Conservation (phyloP, 2,113 vertebrate genomes). For the Drymodes brunneopygia region DNA sequence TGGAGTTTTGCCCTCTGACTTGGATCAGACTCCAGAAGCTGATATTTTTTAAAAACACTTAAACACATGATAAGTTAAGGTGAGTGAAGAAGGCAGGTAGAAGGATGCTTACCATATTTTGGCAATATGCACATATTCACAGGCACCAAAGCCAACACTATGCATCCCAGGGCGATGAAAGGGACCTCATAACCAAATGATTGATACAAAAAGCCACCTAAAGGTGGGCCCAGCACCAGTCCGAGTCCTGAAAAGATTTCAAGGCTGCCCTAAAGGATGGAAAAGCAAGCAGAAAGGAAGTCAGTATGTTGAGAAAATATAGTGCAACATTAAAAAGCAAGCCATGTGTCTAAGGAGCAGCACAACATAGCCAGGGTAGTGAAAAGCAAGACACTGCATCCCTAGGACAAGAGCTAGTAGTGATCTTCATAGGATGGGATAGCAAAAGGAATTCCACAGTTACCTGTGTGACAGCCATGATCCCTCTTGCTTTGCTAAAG, state of each 20-base stretch:
- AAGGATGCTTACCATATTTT: slow-evolving; percentile 76
- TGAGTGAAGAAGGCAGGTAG: neutral
- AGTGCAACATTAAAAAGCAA: neutral
- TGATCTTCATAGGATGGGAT: neutral
- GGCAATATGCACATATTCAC: slow-evolving; percentile 87
- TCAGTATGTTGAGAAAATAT: neutral
- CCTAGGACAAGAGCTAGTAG: neutral
- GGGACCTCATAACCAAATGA: slow-evolving; percentile 89
- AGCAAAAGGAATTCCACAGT: neutral
- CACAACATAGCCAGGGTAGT: neutral
- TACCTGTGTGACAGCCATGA: neutral
- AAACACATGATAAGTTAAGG: neutral
- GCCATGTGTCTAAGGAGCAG: neutral
- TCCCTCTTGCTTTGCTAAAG: neutral
- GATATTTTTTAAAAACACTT: neutral
- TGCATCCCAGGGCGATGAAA: slow-evolving; percentile 84
- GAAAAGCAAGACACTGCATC: neutral
- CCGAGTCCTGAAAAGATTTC: slow-evolving; percentile 91
- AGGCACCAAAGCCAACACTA: slow-evolving; percentile 85
- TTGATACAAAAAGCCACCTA: slow-evolving; percentile 93
- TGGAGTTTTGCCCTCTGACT: neutral
- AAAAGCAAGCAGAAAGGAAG: neutral
- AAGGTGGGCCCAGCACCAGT: slow-evolving; percentile 87
- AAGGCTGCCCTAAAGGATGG: slow-evolving; percentile 81
- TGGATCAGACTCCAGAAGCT: neutral